Evolutionary conservation across 2,797 vertebrate genomes (phyloP).

Genomic region (Schizopygopsis malacanthus): DNA sequence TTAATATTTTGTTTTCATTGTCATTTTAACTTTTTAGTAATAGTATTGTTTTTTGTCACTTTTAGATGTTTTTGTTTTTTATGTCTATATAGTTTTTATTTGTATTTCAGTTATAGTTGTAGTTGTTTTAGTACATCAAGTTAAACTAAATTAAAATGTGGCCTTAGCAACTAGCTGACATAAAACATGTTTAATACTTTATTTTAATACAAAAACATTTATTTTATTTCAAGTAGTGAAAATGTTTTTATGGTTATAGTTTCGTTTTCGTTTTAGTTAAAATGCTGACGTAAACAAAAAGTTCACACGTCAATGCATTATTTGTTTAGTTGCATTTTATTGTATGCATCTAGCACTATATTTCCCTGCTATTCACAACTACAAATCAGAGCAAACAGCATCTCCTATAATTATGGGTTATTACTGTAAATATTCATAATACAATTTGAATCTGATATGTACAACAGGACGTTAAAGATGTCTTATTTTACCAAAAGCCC

Average conservation of each 20-base stretch:
- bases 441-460: background rate
- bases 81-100: too few species aligned
- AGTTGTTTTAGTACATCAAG: too few species aligned
- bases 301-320: background rate
- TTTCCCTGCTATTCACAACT: background rate
- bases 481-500: background rate
- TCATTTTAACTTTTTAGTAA: too few species aligned
- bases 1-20: background rate
- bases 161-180: background rate
- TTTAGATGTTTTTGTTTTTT: too few species aligned
- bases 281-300: background rate
- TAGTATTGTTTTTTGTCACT: too few species aligned
- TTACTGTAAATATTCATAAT: conserved; percentile 1
- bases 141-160: too few species aligned
- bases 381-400: background rate
- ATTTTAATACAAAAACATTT: too few species aligned
- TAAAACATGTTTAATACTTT: too few species aligned
- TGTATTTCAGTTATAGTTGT: too few species aligned
- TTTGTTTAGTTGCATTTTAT: background rate
- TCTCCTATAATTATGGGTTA: conserved; percentile 1
- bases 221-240: too few species aligned
- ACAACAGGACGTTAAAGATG: background rate
- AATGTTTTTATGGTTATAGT: too few species aligned
- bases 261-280: too few species aligned
- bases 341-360: background rate